These are phyloP conservation scores for Ooceraea biroi DNA, from an alignment of 1,140 invertebrate genomes.

Conservation along the genomic window DNA sequence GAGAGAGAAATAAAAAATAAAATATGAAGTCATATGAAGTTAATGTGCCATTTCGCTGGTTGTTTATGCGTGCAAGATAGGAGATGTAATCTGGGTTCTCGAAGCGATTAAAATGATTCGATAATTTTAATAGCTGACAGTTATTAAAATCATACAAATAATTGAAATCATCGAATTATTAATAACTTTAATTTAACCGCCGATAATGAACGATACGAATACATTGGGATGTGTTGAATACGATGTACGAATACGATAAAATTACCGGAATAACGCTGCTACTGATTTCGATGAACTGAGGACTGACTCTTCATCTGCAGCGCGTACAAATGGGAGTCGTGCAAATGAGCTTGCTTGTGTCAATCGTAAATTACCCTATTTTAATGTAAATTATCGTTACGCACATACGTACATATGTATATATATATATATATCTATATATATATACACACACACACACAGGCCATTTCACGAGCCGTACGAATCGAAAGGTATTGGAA, in stretches of 20 bases:
- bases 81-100: background rate
- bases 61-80: background rate
- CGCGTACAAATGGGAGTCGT: conserved; percentile 14
- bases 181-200: conserved; percentile 23
- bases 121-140: conserved; percentile 5
- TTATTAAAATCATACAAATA: conserved; percentile 17
- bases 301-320: background rate
- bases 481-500: conserved; percentile 53
- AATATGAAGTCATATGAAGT: background rate
- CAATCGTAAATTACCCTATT: conserved; percentile 56
- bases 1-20: background rate
- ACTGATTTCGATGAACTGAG: conserved; percentile 26
- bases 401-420: background rate
- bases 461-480: conserved; percentile 35
- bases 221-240: background rate
- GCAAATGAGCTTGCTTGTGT: conserved; percentile 43
- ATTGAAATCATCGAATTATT: conserved; percentile 21
- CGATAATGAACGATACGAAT: background rate
- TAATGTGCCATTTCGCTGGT: background rate
- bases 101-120: background rate
- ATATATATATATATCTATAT: too few relatives aligned
- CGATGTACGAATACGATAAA: conserved; percentile 27
- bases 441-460: too few relatives aligned
- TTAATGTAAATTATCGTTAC: conserved; percentile 58
- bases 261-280: conserved; percentile 36